Conservation (phyloP, 2,797 vertebrate species). For the Ataeniobius toweri region DNA sequence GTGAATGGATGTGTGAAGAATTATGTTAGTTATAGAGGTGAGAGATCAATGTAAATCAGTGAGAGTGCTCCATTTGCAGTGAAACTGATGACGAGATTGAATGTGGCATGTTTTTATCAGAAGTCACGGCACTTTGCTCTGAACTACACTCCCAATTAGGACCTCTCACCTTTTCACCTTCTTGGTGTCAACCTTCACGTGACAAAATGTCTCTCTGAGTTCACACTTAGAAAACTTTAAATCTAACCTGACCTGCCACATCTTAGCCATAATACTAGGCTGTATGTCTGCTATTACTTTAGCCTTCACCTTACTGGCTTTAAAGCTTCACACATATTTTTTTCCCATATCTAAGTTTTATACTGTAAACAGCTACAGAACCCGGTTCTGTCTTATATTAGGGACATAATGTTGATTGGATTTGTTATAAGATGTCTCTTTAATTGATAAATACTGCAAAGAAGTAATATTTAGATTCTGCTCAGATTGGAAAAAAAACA, state of each 20-base stretch:
- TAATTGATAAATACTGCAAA: background rate
- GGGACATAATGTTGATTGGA: background rate
- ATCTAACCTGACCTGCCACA: slow-evolving; percentile 13
- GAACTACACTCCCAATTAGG: slow-evolving; percentile 41
- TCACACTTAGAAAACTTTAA: slow-evolving; percentile 19
- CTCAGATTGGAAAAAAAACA: background rate
- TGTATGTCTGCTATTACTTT: slow-evolving; percentile 18
- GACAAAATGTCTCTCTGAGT: slow-evolving; percentile 12
- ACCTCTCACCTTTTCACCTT: slow-evolving; percentile 25
- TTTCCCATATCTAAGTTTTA: background rate
- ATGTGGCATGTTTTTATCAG: slow-evolving; percentile 53
- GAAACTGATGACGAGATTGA: slow-evolving; percentile 37
- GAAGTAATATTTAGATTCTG: no score
- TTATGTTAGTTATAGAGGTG: background rate
- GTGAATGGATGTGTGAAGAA: background rate
- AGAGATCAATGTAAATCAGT: background rate
- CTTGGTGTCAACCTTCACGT: slow-evolving; percentile 19
- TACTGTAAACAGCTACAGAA: background rate
- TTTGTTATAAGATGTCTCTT: background rate
- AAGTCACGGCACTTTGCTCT: slow-evolving; percentile 36
- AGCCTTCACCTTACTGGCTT: background rate
- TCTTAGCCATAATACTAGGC: slow-evolving; percentile 1
- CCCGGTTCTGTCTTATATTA: background rate
- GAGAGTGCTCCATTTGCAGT: slow-evolving; percentile 19
- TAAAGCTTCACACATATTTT: background rate